Evolutionary conservation across 2,888 invertebrate species (phyloP).

Genomic region (Epinotia demarniana): DNA sequence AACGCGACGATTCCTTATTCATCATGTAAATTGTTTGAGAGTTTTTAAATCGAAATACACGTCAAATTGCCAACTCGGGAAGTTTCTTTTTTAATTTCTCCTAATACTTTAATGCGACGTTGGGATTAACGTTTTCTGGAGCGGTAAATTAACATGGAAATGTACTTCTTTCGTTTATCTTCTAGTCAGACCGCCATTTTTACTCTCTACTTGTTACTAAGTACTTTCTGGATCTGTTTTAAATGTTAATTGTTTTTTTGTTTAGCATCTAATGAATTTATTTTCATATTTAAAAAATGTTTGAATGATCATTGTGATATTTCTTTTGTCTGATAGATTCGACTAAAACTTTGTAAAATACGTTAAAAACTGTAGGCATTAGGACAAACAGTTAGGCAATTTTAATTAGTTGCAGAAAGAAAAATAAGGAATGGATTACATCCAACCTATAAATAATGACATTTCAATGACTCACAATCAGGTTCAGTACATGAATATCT

Average conservation of each 20-base stretch:
- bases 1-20: conserved; percentile 66
- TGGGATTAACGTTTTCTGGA: conserved; percentile 62
- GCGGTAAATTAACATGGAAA: conserved; percentile 64
- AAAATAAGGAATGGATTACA: no score
- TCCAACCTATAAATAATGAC: no score
- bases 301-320: neutral
- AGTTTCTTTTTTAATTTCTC: conserved; percentile 57
- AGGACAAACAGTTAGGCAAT: no score
- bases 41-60: conserved; percentile 69
- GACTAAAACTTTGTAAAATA: no score
- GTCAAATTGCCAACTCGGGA: conserved; percentile 51
- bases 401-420: no score
- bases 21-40: conserved; percentile 78
- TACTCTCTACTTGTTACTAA: conserved; percentile 32
- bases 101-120: conserved; percentile 58
- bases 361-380: no score
- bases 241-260: conserved; percentile 40
- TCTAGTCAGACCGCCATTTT: conserved; percentile 34
- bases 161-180: conserved; percentile 61
- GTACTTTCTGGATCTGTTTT: conserved; percentile 36
- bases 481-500: no score
- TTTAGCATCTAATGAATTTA: conserved; percentile 28
- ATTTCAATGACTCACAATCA: no score
- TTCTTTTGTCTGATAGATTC: neutral
- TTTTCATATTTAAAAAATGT: conserved; percentile 20